Base-by-base conservation (phyloP, 2,888 invertebrate genomes). In the Watsonalla cultraria region DNA sequence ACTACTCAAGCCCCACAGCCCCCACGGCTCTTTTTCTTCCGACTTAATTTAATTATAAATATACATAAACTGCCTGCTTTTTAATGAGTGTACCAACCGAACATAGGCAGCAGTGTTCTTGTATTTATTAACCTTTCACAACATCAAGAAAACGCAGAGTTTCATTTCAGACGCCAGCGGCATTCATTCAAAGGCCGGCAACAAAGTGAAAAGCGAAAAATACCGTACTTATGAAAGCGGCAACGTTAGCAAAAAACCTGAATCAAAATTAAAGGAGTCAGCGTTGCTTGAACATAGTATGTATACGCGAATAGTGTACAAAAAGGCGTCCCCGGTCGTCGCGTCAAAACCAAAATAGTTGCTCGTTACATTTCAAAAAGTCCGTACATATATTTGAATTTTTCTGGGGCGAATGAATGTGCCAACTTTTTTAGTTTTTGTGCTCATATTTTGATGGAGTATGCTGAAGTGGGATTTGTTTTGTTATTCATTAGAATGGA, bases 221-320 rank as follows among this genome's bases (percentile, higher is more conserved):
- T 34, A 52, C 52, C 52, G 45, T 47, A 61, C 54, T 54, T 52
- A 56, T 59, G 48, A 59, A 62, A 52, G 15, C 45, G 51, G 50
- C 39, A 45, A 45, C 52, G 46, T 50, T 58, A 64, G 54, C 54
- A 62, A 61, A 62, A 54, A 59, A 51, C 49, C 15, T 47, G 45
- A 59, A 55, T 54, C 51, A 56, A 62, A 65, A 65, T 62, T 60
- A 67, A 49, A 62, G 59, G 46, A 64, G 58, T 61, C 54, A 51
- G 52, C 58, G 51, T 53, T 46, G 58, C 64, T 58, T 60, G 60
- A 61, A 68, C 51, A 57, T 58, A 56, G 54, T 55, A 66, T 54
- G 47, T 34, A 47, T 35, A 48, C 54, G 56, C 57, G 59, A 51
- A 54, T 56, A 56, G 53, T 7, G 53, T 49, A 51, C 56, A 63